Evolutionary conservation across 2,113 vertebrate genomes (phyloP), one percentile per base, ranked within the genome.

Genomic region (Gasterosteus aculeatus): DNA sequence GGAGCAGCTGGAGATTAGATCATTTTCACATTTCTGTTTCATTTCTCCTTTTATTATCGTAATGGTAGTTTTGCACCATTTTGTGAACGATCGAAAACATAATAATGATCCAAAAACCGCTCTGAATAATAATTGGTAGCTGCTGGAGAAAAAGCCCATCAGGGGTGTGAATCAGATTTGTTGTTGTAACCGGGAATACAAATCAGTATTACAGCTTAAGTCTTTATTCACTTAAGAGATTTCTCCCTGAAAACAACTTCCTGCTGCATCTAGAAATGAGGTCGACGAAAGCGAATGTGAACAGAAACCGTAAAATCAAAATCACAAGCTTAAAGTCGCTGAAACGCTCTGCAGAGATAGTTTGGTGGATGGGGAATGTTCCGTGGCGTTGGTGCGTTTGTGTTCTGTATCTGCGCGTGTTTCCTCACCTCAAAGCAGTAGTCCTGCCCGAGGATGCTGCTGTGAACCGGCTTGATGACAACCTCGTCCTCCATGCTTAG

Each of bases 401-500:
- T n/a, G n/a, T n/a, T n/a, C 42, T 39, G 7, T 7, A 33, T 75
- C 10, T 46, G 15, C 39, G 11, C 42, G 15, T 5, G 11, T 74
- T 22, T 2, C 10, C 92, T 95, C 81, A 99, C 98, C 97, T 99
- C 97, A 6, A 99, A 99, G 92, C 97, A 99, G 81, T 93, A 99
- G 92, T 99, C 98, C 88, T 99, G 98, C 62, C 98, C 98, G 68
- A 99, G 94, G 93, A 99, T 98, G 95, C 97, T 98, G 77, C 97
- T 98, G 94, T 99, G 98, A 51, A 99, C 97, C 0, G 98, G 96
- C 78, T 98, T 99, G 92, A 99, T 99, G 80, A 97, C 88, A 71
- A 99, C 97, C 71, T 99, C 97, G 86, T 99, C 97, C 95, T 99
- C 98, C 98, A 99, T 99, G 33, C 98, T 99, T 96, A 99, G 96